These are phyloP conservation scores for Macrophya annulata DNA, from an alignment of 2,888 invertebrate genomes.

Conservation along the genomic window DNA sequence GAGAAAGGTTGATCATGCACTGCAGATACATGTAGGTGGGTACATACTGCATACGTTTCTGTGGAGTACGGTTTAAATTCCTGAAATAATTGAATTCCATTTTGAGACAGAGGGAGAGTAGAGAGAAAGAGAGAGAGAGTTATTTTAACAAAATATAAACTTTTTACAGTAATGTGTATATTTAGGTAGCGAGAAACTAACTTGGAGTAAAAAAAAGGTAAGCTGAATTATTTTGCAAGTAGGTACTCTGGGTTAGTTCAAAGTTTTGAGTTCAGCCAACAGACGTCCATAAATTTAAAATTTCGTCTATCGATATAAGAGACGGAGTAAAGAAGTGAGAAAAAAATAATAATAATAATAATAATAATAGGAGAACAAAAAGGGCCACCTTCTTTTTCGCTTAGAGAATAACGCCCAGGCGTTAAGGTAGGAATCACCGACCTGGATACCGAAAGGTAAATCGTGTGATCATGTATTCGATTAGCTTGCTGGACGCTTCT, in stretches of 20 bases:
- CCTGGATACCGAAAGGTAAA: conserved; percentile 45
- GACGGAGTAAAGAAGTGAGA: background rate
- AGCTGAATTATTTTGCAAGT: no score
- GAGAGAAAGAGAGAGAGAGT: background rate
- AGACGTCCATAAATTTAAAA: background rate
- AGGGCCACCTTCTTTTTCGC: background rate
- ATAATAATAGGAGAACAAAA: no score
- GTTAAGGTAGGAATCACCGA: conserved; percentile 24
- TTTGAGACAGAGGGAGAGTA: background rate
- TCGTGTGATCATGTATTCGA: conserved; percentile 44
- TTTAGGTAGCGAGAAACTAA: background rate
- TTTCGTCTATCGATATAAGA: background rate
- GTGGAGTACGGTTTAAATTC: background rate
- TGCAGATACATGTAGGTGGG: no score
- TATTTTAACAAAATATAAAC: background rate
- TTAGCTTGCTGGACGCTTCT: conserved; percentile 27
- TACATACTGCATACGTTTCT: no score
- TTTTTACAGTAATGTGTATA: background rate
- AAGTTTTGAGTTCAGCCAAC: background rate
- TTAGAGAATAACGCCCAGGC: background rate
- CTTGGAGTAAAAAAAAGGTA: no score
- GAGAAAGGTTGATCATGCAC: no score
- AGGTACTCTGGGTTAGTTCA: background rate
- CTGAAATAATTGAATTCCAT: conserved; percentile 31
- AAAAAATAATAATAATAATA: no score